Percentiles rank a stretch among this genome's conserved stretches.
phyloP scores from a whole-genome alignment of 2,113 vertebrate species.

The Dasyprocta punctata region DNA sequence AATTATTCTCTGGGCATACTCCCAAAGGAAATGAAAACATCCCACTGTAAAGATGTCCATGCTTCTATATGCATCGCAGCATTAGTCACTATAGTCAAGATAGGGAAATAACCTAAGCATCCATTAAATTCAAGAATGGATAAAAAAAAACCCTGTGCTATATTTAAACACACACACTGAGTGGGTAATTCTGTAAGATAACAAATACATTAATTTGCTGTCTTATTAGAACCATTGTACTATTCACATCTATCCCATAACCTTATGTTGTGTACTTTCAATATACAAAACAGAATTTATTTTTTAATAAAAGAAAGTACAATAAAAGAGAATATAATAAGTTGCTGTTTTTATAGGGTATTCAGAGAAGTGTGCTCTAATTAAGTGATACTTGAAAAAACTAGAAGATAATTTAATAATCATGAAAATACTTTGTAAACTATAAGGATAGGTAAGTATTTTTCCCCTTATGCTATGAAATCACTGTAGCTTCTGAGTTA shows the following conservation, averaged over 20 bases:
- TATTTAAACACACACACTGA: background rate
- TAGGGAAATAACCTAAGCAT: background rate
- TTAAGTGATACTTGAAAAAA: constrained; percentile 17
- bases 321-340: background rate
- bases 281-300: background rate
- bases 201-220: background rate
- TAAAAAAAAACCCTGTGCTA: background rate
- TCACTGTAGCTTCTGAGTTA: background rate
- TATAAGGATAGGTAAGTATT: background rate
- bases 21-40: background rate
- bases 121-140: background rate
- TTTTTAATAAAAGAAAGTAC: background rate
- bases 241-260: background rate
- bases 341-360: background rate
- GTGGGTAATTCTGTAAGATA: background rate
- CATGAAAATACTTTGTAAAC: background rate
- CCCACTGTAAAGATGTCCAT: background rate
- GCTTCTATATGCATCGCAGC: background rate
- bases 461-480: background rate
- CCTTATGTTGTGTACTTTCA: background rate
- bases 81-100: background rate
- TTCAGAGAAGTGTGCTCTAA: background rate
- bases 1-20: background rate
- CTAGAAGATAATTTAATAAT: background rate
- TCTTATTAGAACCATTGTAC: background rate